Base-by-base conservation (phyloP, 2,797 vertebrate genomes). In the Pseudomugil tenellus region DNA sequence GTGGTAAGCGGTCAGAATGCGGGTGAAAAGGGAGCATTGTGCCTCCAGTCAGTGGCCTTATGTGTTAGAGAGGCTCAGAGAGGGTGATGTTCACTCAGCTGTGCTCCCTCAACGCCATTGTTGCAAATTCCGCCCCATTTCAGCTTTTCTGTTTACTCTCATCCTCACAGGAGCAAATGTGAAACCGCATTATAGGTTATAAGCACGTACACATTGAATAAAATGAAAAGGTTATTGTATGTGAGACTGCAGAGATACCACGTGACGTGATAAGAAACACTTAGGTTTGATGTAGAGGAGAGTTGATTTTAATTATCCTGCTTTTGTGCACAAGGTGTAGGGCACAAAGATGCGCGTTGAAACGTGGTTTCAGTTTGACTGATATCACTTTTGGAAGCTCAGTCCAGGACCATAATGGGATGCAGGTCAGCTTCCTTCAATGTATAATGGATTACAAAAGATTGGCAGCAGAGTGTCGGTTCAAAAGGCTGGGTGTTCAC, bases 51-150 rank as follows among this genome's bases (percentile, higher is more conserved):
- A 90, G 88, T 84, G 84, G 86, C 84, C 84, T 87, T 84, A 85
- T 91, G 89, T 89, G 89, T 65, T 70, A 70, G 83, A 81, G 89
- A 89, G 89, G 87, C 90, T 85, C 81, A 72, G 67, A 81, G 84
- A 90, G 90, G 89, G 88, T 89, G 90, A 92, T 91, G 92, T 83
- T 88, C 92, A 92, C 90, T 92, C 92, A 93, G 91, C 92, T 92
- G 91, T 89, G 91, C 77, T 89, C 82, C 81, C 76, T 84, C 84
- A 75, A 83, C 85, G 88, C 91, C 92, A 93, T 94, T 94, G 92
- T 94, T 92, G 87, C 87, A 87, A 89, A 93, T 92, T 92, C 92
- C 90, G 83, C 83, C 78, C 87, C 84, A 81, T 90, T 79, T 89
- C 83, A 74, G 77, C 55, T 52, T 52, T 78, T 66, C 76, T 88